These are phyloP conservation scores for Scatophagus argus DNA, from an alignment of 2,113 vertebrate genomes.

Conservation along the genomic window DNA sequence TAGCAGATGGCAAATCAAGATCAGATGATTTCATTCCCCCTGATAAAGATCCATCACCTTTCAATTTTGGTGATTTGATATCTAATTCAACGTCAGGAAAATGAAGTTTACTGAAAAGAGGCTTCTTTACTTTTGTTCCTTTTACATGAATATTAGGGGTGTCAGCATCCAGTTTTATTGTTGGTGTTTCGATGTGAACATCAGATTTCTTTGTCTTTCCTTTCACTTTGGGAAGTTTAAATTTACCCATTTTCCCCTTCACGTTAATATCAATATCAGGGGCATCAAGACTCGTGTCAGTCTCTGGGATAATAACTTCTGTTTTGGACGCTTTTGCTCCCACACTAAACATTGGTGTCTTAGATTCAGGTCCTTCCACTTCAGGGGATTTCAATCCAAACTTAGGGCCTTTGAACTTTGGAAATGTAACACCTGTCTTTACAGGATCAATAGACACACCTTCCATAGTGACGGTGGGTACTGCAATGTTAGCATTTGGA, in stretches of 20 bases:
- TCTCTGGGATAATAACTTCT: constrained; percentile 80
- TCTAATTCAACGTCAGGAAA: constrained; percentile 96
- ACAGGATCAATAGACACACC: constrained; percentile 70
- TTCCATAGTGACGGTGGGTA: constrained; percentile 67
- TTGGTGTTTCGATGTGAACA: constrained; percentile 78
- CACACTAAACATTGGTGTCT: constrained; percentile 85
- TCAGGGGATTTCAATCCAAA: constrained; percentile 65
- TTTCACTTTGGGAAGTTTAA: constrained; percentile 94
- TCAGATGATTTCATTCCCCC: constrained; percentile 76
- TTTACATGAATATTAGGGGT: constrained; percentile 79
- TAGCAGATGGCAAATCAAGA: constrained; percentile 72
- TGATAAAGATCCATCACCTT: constrained; percentile 81
- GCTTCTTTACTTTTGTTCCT: constrained; percentile 88
- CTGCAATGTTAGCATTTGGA: constrained; percentile 62
- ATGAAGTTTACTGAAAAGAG: constrained; percentile 91
- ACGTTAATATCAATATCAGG: constrained; percentile 80
- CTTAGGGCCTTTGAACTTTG: constrained; percentile 72
- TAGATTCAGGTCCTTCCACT: constrained; percentile 60
- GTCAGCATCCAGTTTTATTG: constrained; percentile 60
- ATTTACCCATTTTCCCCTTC: constrained; percentile 92
- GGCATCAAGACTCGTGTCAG: constrained; percentile 81
- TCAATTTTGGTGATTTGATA: constrained; percentile 88
- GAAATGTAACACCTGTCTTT: constrained; percentile 71
- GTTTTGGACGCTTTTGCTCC: constrained; percentile 84
- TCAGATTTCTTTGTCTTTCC: constrained; percentile 83